Percentiles rank a stretch among this genome's conserved stretches.
Conservation (phyloP, 1,140 invertebrate species). For the Diprion similis region DNA sequence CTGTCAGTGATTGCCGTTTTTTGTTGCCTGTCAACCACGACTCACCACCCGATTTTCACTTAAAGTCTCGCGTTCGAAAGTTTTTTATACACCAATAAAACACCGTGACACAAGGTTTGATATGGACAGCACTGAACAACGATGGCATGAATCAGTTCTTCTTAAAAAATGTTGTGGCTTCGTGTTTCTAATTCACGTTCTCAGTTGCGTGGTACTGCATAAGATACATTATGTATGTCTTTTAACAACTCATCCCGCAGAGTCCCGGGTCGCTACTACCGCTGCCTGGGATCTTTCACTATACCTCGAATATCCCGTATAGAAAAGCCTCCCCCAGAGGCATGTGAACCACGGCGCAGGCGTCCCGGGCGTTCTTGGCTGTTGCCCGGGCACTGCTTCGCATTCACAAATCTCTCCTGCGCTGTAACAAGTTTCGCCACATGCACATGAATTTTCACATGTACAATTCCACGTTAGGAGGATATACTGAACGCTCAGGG, state of each 20-base stretch:
- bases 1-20: too few species aligned
- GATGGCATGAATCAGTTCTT: too few species aligned
- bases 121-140: too few species aligned
- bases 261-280: constrained; percentile 3
- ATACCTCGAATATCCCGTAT: not conserved
- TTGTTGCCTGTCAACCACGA: too few species aligned
- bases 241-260: not conserved
- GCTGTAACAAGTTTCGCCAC: constrained; percentile 15
- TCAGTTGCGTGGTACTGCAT: not conserved
- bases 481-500: too few species aligned
- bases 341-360: not conserved
- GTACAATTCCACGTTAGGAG: too few species aligned
- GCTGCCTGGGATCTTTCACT: not conserved
- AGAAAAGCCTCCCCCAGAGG: not conserved
- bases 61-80: too few species aligned
- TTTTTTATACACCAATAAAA: too few species aligned
- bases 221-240: not conserved
- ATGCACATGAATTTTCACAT: not conserved
- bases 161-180: too few species aligned
- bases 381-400: constrained; percentile 9
- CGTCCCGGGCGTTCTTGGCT: constrained; percentile 6
- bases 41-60: too few species aligned
- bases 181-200: not conserved
- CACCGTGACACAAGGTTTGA: too few species aligned
- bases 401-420: not conserved